Evolutionary conservation across 2,113 vertebrate genomes (phyloP), one percentile per base, ranked within the genome.

Genomic region (Puntigrus tetrazona): DNA sequence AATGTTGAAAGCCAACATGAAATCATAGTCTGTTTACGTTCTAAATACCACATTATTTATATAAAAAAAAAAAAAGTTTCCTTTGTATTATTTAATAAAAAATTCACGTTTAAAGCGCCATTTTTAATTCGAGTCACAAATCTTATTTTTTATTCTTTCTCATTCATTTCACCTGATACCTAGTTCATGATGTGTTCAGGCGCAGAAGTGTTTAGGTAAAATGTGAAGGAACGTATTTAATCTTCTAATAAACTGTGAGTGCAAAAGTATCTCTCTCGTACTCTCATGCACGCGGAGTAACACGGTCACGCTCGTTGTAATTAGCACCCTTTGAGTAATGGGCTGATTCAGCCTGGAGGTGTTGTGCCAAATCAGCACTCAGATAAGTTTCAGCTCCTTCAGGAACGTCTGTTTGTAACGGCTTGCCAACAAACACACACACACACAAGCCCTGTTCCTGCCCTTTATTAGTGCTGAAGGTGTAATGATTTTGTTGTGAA

Each of bases 261-360:
- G 20, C 29, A 78, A 59, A 63, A 61, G 77, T 41, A 18, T 80
- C 59, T 81, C 43, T 50, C 38, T 47, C 5, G 31, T 72, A 38
- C 41, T 81, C 78, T 61, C 36, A n/a, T 55, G 52, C 52, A 11
- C 83, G 55, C 74, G 27, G 25, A 85, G 50, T 34, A 77, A 86
- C 67, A 89, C 52, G 85, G 70, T 84, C 81, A 82, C 43, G 76
- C 86, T 85, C 52, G n/a, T 41, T 85, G 88, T 86, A 88, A 89
- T 89, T 87, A 89, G 82, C 88, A 86, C 88, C 76, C 84, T 79
- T 85, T 89, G 88, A 86, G 83, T 85, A 88, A 89, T 89, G 82
- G 88, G 75, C 85, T 86, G 86, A 89, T 86, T 86, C 86, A 86
- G 75, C 83, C 85, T 47, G 52, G 69, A 89, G 87, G 83, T 88